phyloP scores from a whole-genome alignment of 2,797 vertebrate species.

The Takifugu rubripes region DNA sequence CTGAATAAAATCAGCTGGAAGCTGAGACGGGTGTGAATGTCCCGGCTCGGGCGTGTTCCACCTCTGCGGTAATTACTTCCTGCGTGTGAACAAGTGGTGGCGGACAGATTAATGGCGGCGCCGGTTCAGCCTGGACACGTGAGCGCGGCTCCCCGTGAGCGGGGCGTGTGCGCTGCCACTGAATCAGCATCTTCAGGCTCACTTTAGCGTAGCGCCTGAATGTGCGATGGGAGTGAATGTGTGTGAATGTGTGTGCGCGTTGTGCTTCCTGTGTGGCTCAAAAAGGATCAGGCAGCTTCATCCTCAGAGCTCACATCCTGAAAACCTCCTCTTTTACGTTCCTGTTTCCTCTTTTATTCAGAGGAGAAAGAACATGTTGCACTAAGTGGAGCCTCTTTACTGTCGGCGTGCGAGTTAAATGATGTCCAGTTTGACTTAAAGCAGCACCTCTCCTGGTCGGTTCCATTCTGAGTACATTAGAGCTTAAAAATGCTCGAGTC shows the following conservation, averaged over 20 bases:
- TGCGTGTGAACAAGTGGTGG: conserved; percentile 20
- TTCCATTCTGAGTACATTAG: too few relatives aligned
- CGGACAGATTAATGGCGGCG: conserved; percentile 23
- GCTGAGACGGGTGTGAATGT: conserved; percentile 31
- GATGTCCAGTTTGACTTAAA: too few relatives aligned
- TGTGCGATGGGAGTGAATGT: conserved; percentile 10
- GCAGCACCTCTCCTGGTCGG: too few relatives aligned
- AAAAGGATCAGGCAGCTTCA: background rate
- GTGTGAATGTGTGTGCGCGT: background rate
- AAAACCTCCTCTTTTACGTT: background rate
- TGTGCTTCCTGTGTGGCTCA: background rate
- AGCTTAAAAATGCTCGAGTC: too few relatives aligned
- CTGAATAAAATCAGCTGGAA: background rate
- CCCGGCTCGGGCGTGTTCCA: conserved; percentile 13
- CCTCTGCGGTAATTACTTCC: conserved; percentile 30
- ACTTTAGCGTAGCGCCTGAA: conserved; percentile 30
- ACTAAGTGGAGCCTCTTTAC: too few relatives aligned
- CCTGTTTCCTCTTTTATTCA: background rate
- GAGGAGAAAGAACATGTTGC: too few relatives aligned
- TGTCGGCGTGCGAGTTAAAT: too few relatives aligned
- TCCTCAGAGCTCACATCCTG: background rate
- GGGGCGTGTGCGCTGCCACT: conserved; percentile 6
- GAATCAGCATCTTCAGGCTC: conserved; percentile 30
- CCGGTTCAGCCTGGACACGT: conserved; percentile 7
- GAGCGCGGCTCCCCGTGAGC: conserved; percentile 18